Evolutionary conservation across 2,113 vertebrate genomes (phyloP).

Genomic region (Plecturocebus donacophilus): DNA sequence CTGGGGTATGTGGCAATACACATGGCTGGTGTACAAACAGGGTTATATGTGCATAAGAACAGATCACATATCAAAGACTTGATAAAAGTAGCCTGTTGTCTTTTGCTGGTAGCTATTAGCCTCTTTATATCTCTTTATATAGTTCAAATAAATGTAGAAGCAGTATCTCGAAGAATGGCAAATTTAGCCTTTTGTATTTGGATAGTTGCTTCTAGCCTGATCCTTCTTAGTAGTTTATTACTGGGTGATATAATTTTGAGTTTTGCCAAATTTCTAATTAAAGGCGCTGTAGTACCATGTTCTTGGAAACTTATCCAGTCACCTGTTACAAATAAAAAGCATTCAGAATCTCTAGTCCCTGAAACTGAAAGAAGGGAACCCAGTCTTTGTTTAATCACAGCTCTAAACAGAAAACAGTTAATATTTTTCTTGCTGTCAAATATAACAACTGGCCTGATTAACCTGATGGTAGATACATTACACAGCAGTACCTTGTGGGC

Average conservation of each 20-base stretch:
- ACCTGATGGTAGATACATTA: slow-evolving; percentile 91
- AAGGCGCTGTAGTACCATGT: slow-evolving; percentile 85
- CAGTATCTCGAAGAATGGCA: slow-evolving; percentile 93
- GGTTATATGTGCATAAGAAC: slow-evolving; percentile 86
- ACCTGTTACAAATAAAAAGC: neutral
- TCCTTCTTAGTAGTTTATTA: slow-evolving; percentile 86
- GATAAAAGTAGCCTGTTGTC: slow-evolving; percentile 78
- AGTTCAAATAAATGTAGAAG: slow-evolving; percentile 86
- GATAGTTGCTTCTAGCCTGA: slow-evolving; percentile 89
- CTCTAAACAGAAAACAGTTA: slow-evolving; percentile 95
- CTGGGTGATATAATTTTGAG: slow-evolving; percentile 87
- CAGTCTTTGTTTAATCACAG: slow-evolving; percentile 89
- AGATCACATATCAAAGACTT: slow-evolving; percentile 87
- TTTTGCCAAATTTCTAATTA: slow-evolving; percentile 88
- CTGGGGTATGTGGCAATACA: slow-evolving; percentile 93
- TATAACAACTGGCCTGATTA: slow-evolving; percentile 92
- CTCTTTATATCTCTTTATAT: slow-evolving; percentile 82
- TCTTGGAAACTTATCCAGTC: slow-evolving; percentile 85
- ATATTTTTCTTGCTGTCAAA: slow-evolving; percentile 95
- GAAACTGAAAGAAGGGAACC: slow-evolving; percentile 36
- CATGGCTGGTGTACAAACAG: slow-evolving; percentile 94
- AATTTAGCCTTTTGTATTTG: slow-evolving; percentile 94
- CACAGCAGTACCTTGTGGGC: slow-evolving; percentile 83
- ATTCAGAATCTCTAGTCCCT: neutral
- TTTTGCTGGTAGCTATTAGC: slow-evolving; percentile 78